Conservation (phyloP, 2,113 vertebrate species). For the Erythrocercus mccallii region DNA sequence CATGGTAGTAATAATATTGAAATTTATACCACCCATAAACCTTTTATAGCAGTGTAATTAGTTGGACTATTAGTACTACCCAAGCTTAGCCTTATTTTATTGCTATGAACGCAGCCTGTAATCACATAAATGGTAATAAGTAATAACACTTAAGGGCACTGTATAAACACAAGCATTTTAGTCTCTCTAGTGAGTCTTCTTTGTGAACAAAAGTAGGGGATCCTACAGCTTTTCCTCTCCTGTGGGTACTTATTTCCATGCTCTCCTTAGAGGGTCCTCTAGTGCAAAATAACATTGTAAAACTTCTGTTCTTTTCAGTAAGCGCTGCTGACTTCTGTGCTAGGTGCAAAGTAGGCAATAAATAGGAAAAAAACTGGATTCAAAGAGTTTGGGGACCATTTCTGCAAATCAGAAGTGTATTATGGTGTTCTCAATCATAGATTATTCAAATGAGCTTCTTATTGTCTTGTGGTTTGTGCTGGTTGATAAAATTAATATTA, state of each 20-base stretch:
- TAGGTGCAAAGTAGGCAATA: neutral
- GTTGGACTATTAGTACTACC: constrained; percentile 60
- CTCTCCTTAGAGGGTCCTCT: neutral
- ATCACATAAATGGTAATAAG: constrained; percentile 61
- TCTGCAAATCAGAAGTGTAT: neutral
- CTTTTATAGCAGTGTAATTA: constrained; percentile 67
- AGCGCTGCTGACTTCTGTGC: neutral
- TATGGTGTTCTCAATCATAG: neutral
- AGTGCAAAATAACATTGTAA: neutral
- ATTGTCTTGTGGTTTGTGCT: neutral
- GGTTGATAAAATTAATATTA: neutral
- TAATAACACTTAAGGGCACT: constrained; percentile 54
- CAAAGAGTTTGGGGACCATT: neutral
- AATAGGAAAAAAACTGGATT: neutral
- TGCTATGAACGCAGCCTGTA: constrained; percentile 65
- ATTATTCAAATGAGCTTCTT: neutral
- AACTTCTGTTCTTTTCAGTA: neutral
- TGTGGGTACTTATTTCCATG: neutral
- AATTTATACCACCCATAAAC: constrained; percentile 62
- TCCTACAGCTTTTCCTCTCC: neutral
- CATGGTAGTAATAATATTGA: constrained; percentile 24
- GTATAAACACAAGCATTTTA: constrained; percentile 1
- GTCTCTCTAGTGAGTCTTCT: neutral
- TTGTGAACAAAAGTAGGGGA: neutral
- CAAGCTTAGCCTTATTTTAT: constrained; percentile 57